Base-by-base conservation (phyloP, 2,888 invertebrate species). In the Hedya salicella region DNA sequence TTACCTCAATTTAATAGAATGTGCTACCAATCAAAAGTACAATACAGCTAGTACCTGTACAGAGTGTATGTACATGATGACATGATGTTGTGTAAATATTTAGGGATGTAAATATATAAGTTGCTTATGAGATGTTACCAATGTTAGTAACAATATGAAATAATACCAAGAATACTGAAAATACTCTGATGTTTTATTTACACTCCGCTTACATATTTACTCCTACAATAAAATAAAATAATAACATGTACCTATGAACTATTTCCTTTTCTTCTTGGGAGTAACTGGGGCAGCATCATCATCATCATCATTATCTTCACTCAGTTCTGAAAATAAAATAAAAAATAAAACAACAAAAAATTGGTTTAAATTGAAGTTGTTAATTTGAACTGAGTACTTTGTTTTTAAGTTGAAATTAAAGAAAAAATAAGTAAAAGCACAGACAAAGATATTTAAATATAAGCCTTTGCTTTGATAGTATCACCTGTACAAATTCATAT, bases 211-310 rank as follows among this genome's bases (percentile, higher is more conserved):
- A 48, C 59, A 60, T 60, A 46, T 39, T 49, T 25, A 49, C 36
- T 19, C 3, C 32, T 32, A 57, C 42, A 46, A 46, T 54, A 25
- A 25, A 50, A 32, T 57, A 54, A 49, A 54, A 60, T 53, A 53
- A 40, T 49, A 32, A 49, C 9, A 32, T 48, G 67, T 61, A 64
- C 67, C 68, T 67, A 67, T 50, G 13, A 42, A 66, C 73, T 72
- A 80, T 74, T 77, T 82, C 77, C 77, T 88, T 74, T 71, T 83
- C 72, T 80, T 86, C 73, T 79, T 89, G 11, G 83, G 79, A 68
- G 72, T 80, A 61, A 76, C 74, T 59, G 73, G 68, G 21, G 70
- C 64, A 48, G 69, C 74, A 48, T 77, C 73, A 42, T 78, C 76
- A 30, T 81, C 80, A 53, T 79, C 80, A 54, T 76, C 76, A 66